Percentiles rank a stretch among this genome's conserved stretches.
These are phyloP conservation scores for Macrostomum lignano DNA, from an alignment of 1,140 invertebrate species.

Conservation along the genomic window DNA sequence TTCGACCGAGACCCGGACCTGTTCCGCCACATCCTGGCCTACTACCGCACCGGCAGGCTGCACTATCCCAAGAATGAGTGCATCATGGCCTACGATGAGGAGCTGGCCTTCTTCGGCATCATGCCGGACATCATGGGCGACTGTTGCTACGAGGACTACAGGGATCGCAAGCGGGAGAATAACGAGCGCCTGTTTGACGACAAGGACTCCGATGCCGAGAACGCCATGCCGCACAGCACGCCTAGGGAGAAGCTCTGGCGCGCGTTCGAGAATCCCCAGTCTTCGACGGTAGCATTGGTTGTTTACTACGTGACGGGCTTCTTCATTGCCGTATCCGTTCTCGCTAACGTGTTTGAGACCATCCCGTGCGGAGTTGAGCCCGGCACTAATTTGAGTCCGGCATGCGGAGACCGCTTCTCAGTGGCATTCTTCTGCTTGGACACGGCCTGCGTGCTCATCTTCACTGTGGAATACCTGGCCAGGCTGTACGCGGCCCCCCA, in stretches of 20 bases:
- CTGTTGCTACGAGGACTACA: constrained; percentile 94
- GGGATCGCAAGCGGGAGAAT: constrained; percentile 88
- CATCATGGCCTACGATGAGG: constrained; percentile 88
- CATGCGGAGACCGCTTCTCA: constrained; percentile 85
- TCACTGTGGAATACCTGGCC: constrained; percentile 85
- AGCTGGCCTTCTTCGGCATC: constrained; percentile 92
- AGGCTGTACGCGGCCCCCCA: constrained; percentile 86
- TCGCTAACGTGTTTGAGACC: constrained; percentile 93
- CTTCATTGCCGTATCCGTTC: constrained; percentile 93
- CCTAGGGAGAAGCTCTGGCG: constrained; percentile 90
- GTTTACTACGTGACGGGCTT: constrained; percentile 99
- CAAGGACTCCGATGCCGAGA: constrained; percentile 32
- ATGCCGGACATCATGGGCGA: constrained; percentile 92
- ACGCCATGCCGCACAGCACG: constrained; percentile 33
- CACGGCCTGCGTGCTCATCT: constrained; percentile 99
- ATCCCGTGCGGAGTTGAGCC: constrained; percentile 27
- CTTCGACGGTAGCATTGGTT: constrained; percentile 77
- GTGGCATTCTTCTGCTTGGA: constrained; percentile 93
- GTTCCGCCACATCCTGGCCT: constrained; percentile 90
- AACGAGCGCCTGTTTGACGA: constrained; percentile 92
- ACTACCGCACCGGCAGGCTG: constrained; percentile 87
- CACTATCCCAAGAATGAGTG: constrained; percentile 98
- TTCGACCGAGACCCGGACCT: constrained; percentile 97
- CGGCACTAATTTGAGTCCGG: constrained; percentile 46
- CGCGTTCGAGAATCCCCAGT: constrained; percentile 95